These are phyloP conservation scores for Eulemur coronatus DNA, from an alignment of 2,797 vertebrate species.

Conservation along the genomic window DNA sequence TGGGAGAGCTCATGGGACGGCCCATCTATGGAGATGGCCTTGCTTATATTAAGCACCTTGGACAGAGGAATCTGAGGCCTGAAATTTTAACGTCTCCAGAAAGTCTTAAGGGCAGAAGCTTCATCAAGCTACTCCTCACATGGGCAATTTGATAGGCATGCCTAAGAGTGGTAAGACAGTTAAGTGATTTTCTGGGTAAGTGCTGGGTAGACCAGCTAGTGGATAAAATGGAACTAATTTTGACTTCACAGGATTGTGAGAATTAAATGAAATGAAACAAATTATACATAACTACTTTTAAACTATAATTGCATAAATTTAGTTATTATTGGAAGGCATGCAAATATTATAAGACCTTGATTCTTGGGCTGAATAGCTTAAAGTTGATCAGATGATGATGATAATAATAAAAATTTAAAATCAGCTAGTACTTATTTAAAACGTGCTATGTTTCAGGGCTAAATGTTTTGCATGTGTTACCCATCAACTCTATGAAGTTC, in stretches of 20 bases:
- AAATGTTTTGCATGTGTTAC: neutral
- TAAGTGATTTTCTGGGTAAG: neutral
- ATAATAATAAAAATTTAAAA: neutral
- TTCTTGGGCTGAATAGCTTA: neutral
- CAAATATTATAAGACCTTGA: neutral
- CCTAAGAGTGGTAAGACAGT: neutral
- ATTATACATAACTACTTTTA: neutral
- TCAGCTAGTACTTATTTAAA: neutral
- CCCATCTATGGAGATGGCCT: neutral
- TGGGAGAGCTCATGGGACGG: neutral
- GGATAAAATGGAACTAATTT: neutral
- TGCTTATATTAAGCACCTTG: conserved; percentile 47
- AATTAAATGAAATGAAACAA: conserved; percentile 9
- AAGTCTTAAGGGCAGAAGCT: neutral
- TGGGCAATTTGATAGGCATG: neutral
- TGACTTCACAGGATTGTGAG: neutral
- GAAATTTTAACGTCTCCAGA: neutral
- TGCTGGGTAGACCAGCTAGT: neutral
- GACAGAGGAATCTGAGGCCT: conserved; percentile 31
- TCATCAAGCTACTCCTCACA: neutral
- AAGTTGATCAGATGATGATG: neutral
- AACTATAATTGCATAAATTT: neutral
- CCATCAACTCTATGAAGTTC: neutral
- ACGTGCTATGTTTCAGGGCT: neutral
- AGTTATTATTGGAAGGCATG: neutral